These are phyloP conservation scores for Aradus depressus DNA, from an alignment of 2,888 invertebrate species.

Conservation along the genomic window DNA sequence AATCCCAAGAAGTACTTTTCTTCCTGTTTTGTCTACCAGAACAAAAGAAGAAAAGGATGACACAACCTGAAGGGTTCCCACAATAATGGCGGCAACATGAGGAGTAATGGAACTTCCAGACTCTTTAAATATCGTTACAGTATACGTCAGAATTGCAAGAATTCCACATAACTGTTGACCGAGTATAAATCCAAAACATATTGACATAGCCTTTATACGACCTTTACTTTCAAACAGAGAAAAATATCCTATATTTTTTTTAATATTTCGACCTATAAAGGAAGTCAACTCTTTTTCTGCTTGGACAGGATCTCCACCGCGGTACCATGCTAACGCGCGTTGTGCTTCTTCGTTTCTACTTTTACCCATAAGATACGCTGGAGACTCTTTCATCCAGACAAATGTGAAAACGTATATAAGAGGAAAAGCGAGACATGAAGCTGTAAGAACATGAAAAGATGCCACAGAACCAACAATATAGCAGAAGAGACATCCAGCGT, in stretches of 20 bases:
- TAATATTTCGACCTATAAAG: conserved; percentile 21
- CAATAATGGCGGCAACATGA: conserved; percentile 36
- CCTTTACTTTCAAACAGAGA: conserved; percentile 37
- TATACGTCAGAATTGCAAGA: conserved; percentile 38
- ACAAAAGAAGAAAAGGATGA: conserved; percentile 32
- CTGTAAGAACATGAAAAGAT: conserved; percentile 42
- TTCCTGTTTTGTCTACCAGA: conserved; percentile 38
- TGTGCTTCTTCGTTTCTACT: conserved; percentile 40
- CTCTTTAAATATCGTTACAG: conserved; percentile 35
- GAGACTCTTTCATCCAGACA: conserved; percentile 48
- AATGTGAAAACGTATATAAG: conserved; percentile 41
- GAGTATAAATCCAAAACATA: conserved; percentile 36
- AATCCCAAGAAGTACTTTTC: conserved; percentile 38
- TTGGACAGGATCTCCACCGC: conserved; percentile 30
- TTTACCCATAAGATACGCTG: conserved; percentile 41
- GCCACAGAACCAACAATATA: conserved; percentile 43
- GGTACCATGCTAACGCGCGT: conserved; percentile 33
- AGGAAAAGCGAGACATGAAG: conserved; percentile 42
- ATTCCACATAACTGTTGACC: conserved; percentile 41
- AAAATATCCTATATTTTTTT: conserved; percentile 23
- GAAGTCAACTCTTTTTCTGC: conserved; percentile 26
- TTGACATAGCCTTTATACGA: conserved; percentile 36
- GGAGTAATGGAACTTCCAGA: conserved; percentile 33
- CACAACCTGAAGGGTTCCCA: conserved; percentile 38
- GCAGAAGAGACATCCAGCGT: conserved; percentile 42